Percentiles rank a stretch among this genome's conserved stretches.
phyloP scores from a whole-genome alignment of 2,888 invertebrate species.

The Conomelus anceps region DNA sequence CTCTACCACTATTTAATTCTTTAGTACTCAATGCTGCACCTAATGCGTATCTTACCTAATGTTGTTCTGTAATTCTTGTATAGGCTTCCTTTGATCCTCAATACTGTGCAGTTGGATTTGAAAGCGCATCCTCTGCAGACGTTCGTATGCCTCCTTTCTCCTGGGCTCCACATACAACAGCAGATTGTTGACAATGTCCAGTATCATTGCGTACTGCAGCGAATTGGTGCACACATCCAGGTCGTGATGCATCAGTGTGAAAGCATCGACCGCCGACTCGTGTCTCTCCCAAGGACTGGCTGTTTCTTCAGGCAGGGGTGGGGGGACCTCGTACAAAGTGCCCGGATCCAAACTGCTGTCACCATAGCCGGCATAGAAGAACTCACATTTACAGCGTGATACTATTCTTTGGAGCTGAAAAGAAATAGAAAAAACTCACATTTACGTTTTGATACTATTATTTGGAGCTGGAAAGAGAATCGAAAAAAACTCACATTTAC shows the following conservation, averaged over 20 bases:
- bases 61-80: conserved; percentile 83
- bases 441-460: no score
- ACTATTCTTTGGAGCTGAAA: conserved; percentile 90
- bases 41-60: conserved; percentile 41
- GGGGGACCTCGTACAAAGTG: conserved; percentile 57
- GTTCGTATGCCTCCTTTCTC: conserved; percentile 81
- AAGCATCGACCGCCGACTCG: conserved; percentile 89
- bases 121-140: conserved; percentile 87
- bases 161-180: conserved; percentile 94
- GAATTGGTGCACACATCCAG: conserved; percentile 97
- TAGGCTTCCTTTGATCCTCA: conserved; percentile 86
- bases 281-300: conserved; percentile 71
- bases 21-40: no score
- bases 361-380: conserved; percentile 93
- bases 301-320: conserved; percentile 60
- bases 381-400: conserved; percentile 86
- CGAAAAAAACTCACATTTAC: not conserved
- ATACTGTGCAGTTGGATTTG: conserved; percentile 85
- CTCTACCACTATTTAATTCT: no score
- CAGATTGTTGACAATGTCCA: conserved; percentile 96
- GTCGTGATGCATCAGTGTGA: conserved; percentile 97
- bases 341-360: conserved; percentile 66
- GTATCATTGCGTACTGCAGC: conserved; percentile 89
- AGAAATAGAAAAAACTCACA: no score
- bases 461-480: not conserved